Evolutionary conservation across 2,888 invertebrate genomes (phyloP), one percentile per base, ranked within the genome.

Genomic region (Diaprepes abbreviatus): DNA sequence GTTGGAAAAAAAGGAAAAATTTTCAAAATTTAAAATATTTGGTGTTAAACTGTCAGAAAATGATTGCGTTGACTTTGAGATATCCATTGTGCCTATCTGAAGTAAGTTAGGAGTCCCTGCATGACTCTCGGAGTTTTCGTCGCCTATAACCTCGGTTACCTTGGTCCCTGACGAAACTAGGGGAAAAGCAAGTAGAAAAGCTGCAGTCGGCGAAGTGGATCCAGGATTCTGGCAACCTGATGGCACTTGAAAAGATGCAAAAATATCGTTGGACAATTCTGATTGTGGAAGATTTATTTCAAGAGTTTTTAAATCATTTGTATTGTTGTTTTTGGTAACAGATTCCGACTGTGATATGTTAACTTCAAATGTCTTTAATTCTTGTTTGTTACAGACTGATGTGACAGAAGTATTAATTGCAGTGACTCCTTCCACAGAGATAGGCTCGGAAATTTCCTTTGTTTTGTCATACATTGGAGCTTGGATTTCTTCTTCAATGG

Each of bases 181-280:
- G 0, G 93, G 93, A 78, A 92, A 93, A 1, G 92, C 90, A 85
- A 91, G 87, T 9, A 93, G 84, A 79, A 92, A 92, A 1, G 93
- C 93, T 10, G 92, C 93, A 1, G 92, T 92, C 3, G 93, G 92
- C 1, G 92, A 92, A 57, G 89, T 88, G 0, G 89, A 88, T 77
- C 89, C 88, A 2, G 88, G 86, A 81, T 88, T 86, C 76, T 87
- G 86, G 14, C 86, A 86, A 66, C 86, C 86, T 10, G 83, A 73
- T 7, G 88, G 87, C 7, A 88, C 88, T 78, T 88, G 87, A 24
- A 89, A 81, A 5, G 88, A 87, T 0, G 88, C 88, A 77, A 89
- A 89, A 66, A 89, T 85, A 79, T 89, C 89, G 74, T 87, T 88
- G 2, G 88, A 87, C 65, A 89, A 81, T 75, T 89, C 88, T 0